These are phyloP conservation scores for Pomatorhinus ruficollis DNA, from an alignment of 2,113 vertebrate genomes.

Conservation along the genomic window DNA sequence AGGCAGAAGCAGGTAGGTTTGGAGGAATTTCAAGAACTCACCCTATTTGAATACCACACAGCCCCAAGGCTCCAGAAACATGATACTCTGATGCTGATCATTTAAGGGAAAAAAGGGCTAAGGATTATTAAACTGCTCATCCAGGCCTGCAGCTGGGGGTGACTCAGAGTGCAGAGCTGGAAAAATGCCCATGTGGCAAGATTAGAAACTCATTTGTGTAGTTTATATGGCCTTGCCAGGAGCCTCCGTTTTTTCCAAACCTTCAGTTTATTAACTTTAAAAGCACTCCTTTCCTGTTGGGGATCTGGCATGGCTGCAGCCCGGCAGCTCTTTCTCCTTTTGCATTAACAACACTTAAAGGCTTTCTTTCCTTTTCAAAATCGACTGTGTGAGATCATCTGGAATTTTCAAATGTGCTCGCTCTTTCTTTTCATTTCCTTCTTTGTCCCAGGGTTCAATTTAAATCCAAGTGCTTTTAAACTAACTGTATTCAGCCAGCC, in stretches of 20 bases:
- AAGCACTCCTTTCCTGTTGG: slow-evolving; percentile 74
- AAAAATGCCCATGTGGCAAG: slow-evolving; percentile 72
- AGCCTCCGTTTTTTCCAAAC: slow-evolving; percentile 77
- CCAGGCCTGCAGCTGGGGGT: slow-evolving; percentile 80
- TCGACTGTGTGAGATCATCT: slow-evolving; percentile 77
- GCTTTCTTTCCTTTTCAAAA: slow-evolving; percentile 56
- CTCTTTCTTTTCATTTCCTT: slow-evolving; percentile 58
- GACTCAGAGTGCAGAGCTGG: slow-evolving; percentile 71
- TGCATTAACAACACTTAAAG: slow-evolving; percentile 50
- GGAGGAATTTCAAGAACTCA: slow-evolving; percentile 74
- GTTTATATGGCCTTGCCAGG: slow-evolving; percentile 77
- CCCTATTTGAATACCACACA: slow-evolving; percentile 75
- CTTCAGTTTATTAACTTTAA: slow-evolving; percentile 83
- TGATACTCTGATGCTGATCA: slow-evolving; percentile 74
- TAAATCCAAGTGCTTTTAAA: slow-evolving; percentile 77
- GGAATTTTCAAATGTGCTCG: slow-evolving; percentile 64
- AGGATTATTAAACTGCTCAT: slow-evolving; percentile 77
- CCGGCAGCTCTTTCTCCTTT: slow-evolving; percentile 36
- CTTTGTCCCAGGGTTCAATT: slow-evolving; percentile 66
- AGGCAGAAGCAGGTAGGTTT: slow-evolving; percentile 73
- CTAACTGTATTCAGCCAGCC: slow-evolving; percentile 73
- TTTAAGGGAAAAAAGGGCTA: slow-evolving; percentile 50
- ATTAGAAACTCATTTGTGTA: slow-evolving; percentile 74
- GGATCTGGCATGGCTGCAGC: slow-evolving; percentile 58
- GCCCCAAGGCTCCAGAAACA: slow-evolving; percentile 78